Conservation (phyloP, 2,113 vertebrate genomes). For the Orcinus orca region DNA sequence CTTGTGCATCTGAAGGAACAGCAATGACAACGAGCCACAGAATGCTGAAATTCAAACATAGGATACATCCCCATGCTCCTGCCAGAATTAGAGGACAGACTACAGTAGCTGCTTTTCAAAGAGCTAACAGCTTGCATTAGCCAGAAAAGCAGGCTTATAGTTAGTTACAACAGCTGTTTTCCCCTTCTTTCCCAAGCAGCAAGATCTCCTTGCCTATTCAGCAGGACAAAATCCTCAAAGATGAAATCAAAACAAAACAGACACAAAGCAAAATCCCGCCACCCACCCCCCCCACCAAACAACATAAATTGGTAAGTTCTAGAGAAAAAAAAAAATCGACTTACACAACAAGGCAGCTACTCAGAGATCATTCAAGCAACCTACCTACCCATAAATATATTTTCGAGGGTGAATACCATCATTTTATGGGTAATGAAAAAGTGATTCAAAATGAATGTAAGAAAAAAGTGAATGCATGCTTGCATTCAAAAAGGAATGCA, state of each 20-base stretch:
- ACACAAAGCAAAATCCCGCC: background rate
- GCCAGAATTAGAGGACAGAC: background rate
- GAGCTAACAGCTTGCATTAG: background rate
- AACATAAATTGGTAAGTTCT: background rate
- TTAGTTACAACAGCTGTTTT: background rate
- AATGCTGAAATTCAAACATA: background rate
- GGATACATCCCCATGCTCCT: background rate
- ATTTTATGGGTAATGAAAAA: background rate
- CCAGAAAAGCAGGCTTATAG: background rate
- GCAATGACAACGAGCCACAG: background rate
- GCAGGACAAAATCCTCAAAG: conserved; percentile 24
- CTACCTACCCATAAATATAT: background rate
- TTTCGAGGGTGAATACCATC: background rate
- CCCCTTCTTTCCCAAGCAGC: background rate
- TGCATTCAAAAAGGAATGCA: background rate
- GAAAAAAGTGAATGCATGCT: background rate
- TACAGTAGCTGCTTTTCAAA: conserved; percentile 31
- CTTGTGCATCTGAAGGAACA: background rate
- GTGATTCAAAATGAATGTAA: background rate
- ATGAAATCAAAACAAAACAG: conserved; percentile 6
- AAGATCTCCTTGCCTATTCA: background rate
- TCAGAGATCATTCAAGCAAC: background rate
- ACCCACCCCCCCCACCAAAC: background rate
- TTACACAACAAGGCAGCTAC: background rate
- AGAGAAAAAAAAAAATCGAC: background rate